Percentiles rank a stretch among this genome's conserved stretches.
Conservation (phyloP, 2,113 vertebrate species). For the Apteryx owenii region DNA sequence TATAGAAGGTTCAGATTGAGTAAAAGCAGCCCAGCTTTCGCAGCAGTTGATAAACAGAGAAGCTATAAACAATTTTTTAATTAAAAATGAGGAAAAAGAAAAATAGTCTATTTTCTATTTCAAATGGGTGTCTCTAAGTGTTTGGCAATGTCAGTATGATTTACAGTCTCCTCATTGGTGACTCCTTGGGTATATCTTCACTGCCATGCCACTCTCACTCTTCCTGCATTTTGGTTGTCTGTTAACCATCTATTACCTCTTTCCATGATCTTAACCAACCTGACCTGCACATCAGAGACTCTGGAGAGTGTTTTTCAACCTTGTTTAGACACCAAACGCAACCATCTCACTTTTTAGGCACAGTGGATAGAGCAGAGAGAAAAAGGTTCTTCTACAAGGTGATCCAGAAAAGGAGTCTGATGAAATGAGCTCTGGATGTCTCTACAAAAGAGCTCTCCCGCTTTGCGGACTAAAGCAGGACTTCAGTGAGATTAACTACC, state of each 20-base stretch:
- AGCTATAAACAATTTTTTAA: background rate
- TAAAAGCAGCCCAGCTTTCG: background rate
- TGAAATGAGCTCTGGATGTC: background rate
- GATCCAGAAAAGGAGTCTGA: background rate
- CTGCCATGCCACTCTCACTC: background rate
- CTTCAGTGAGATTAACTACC: background rate
- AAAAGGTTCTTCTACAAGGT: background rate
- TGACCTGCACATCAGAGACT: background rate
- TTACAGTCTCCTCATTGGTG: background rate
- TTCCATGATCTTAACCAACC: background rate
- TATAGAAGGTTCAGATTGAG: background rate
- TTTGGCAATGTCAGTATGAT: background rate
- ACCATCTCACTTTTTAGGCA: background rate
- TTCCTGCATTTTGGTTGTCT: background rate
- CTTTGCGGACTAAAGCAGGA: background rate
- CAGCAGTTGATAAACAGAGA: background rate
- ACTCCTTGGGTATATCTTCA: background rate
- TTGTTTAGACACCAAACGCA: background rate
- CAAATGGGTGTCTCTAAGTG: background rate
- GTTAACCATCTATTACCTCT: background rate
- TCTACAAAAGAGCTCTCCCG: background rate
- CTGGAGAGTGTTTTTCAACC: background rate
- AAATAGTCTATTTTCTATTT: background rate
- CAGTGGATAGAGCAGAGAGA: background rate
- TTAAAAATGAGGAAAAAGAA: background rate